Evolutionary conservation across 1,140 invertebrate species (phyloP).

Genomic region (Sycobia sp.): DNA sequence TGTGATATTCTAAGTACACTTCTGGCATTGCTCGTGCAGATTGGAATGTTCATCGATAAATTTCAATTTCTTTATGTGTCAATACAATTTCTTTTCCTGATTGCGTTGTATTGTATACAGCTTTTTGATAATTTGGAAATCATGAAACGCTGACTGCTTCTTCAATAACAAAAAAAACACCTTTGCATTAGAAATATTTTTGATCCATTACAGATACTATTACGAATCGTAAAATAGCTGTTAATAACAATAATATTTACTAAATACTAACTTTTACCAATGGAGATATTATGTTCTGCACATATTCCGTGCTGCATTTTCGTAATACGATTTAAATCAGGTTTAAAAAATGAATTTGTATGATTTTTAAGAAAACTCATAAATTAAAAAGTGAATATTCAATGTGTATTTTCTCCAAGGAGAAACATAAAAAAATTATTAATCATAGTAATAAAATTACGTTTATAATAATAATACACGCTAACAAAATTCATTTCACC

Average conservation of each 20-base stretch:
- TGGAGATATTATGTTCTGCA: no score
- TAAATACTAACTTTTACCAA: background rate
- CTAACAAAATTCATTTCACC: no score
- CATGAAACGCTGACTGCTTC: slow-evolving; percentile 2
- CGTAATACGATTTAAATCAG: no score
- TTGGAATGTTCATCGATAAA: background rate
- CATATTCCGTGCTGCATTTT: no score
- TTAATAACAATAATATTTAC: background rate
- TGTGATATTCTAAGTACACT: background rate
- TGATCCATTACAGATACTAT: background rate
- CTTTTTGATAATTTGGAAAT: background rate
- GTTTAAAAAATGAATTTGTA: no score
- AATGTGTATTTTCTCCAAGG: no score
- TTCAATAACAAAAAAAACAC: background rate
- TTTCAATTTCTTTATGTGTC: background rate
- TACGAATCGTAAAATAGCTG: background rate
- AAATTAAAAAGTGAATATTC: no score
- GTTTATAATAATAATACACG: no score
- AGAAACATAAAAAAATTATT: no score
- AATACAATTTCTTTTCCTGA: background rate
- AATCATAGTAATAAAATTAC: no score
- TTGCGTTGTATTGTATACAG: background rate
- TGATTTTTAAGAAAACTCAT: no score
- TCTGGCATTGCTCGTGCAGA: slow-evolving; percentile 3
- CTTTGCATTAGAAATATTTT: background rate